phyloP scores from a whole-genome alignment of 2,113 vertebrate species.

The Neotragus pygmaeus region DNA sequence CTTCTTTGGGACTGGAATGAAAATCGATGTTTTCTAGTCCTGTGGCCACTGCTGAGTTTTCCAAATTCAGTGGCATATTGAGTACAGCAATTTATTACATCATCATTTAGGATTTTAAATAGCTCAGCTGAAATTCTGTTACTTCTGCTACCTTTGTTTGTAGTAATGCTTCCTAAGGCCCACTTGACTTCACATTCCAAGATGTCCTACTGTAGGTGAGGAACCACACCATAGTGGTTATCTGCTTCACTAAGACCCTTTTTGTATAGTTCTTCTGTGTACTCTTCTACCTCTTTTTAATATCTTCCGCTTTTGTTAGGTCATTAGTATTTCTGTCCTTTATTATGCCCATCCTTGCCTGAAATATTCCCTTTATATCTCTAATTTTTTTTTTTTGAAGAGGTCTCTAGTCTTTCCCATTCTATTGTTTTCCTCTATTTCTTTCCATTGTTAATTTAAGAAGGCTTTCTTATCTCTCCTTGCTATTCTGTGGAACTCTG shows the following conservation, averaged over 20 bases:
- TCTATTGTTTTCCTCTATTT: not conserved
- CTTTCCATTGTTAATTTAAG: not conserved
- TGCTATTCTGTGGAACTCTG: not conserved
- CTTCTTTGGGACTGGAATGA: not conserved
- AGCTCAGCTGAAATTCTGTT: not conserved
- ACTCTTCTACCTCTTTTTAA: not conserved
- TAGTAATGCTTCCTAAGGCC: not conserved
- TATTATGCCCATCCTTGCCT: not conserved
- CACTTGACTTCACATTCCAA: not conserved
- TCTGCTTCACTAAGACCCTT: not conserved
- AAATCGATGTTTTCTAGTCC: not conserved
- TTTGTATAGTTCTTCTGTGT: not conserved
- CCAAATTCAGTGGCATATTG: not conserved
- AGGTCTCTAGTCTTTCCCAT: not conserved
- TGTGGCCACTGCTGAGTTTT: not conserved
- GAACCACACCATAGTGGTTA: not conserved
- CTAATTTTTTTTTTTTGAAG: not conserved
- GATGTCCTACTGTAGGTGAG: not conserved
- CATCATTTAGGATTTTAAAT: not conserved
- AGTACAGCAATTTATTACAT: not conserved
- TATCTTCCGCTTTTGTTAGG: not conserved
- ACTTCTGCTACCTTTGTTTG: not conserved
- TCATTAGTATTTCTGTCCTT: not conserved
- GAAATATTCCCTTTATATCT: not conserved
- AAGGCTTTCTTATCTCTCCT: not conserved